Percentiles rank a stretch among this genome's conserved stretches.
phyloP scores from a whole-genome alignment of 2,888 invertebrate species.

The Chloromyia formosa region DNA sequence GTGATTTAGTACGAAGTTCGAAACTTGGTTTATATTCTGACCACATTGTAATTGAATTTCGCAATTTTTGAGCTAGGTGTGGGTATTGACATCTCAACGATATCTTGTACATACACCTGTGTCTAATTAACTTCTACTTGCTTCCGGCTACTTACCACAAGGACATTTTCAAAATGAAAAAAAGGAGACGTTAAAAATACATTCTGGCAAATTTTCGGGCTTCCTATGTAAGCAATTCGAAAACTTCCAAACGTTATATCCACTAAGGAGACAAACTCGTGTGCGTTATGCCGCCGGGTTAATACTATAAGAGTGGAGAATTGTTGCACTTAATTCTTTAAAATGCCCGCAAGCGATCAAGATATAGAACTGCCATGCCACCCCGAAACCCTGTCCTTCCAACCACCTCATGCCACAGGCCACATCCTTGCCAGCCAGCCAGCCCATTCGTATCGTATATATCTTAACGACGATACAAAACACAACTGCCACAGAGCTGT shows the following conservation, averaged over 20 bases:
- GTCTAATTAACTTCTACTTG: conserved; percentile 30
- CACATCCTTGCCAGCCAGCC: conserved; percentile 22
- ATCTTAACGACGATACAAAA: not conserved
- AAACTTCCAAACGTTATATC: not conserved
- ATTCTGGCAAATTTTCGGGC: conserved; percentile 29
- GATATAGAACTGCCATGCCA: conserved; percentile 35
- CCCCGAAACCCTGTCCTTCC: conserved; percentile 3
- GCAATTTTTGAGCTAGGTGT: too few relatives aligned
- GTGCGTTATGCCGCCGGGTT: conserved; percentile 30
- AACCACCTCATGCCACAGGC: conserved; percentile 27
- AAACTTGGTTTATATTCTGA: too few relatives aligned
- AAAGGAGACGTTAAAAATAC: not conserved
- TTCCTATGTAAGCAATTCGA: conserved; percentile 17
- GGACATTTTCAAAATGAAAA: conserved; percentile 34
- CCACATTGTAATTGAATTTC: too few relatives aligned
- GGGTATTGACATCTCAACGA: too few relatives aligned
- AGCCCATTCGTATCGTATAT: not conserved
- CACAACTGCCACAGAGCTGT: not conserved
- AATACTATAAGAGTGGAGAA: conserved; percentile 42
- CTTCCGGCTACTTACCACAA: conserved; percentile 7
- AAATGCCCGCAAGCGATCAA: conserved; percentile 35
- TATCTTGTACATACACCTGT: not conserved
- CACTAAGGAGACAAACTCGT: conserved; percentile 21
- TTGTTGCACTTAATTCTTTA: conserved; percentile 46
- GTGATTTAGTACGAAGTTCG: too few relatives aligned